Evolutionary conservation across 2,888 invertebrate genomes (phyloP).

Genomic region (Hemistola chrysoprasaria): DNA sequence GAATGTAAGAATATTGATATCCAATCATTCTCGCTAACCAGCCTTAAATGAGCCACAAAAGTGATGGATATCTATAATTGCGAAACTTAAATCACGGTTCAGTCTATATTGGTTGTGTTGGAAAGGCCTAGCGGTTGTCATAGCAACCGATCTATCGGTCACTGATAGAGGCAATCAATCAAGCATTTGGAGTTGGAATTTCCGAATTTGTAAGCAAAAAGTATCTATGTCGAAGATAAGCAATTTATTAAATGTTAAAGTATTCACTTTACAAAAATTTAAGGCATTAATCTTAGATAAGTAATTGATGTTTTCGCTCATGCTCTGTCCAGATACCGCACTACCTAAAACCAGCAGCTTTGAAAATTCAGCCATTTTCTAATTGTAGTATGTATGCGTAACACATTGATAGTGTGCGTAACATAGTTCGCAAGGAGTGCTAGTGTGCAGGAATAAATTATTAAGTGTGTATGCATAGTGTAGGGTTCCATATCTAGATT

Average conservation of each 20-base stretch:
- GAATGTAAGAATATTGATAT: slow-evolving; percentile 33
- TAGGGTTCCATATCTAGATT: too few species aligned
- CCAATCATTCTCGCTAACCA: slow-evolving; percentile 38
- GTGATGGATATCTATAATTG: slow-evolving; percentile 36
- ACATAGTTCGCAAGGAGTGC: too few species aligned
- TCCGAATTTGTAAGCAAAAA: slow-evolving; percentile 18
- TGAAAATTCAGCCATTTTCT: too few species aligned
- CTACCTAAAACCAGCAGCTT: too few species aligned
- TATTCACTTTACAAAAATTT: too few species aligned
- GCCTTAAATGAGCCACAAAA: slow-evolving; percentile 43
- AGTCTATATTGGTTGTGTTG: slow-evolving; percentile 34
- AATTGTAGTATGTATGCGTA: too few species aligned
- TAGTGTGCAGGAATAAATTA: too few species aligned
- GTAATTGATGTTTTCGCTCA: too few species aligned
- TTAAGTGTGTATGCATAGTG: too few species aligned
- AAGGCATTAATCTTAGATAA: too few species aligned
- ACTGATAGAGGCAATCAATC: slow-evolving; percentile 64
- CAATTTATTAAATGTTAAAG: slow-evolving; percentile 16
- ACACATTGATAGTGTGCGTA: too few species aligned
- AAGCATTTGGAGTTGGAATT: slow-evolving; percentile 38
- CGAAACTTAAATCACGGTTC: slow-evolving; percentile 32
- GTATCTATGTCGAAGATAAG: slow-evolving; percentile 5
- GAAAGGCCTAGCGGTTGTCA: slow-evolving; percentile 38
- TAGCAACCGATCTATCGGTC: slow-evolving; percentile 50
- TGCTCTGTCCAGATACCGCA: too few species aligned